Percentiles rank a stretch among this genome's conserved stretches.
Conservation (phyloP, 2,888 invertebrate species). For the Aphidoletes aphidimyza region DNA sequence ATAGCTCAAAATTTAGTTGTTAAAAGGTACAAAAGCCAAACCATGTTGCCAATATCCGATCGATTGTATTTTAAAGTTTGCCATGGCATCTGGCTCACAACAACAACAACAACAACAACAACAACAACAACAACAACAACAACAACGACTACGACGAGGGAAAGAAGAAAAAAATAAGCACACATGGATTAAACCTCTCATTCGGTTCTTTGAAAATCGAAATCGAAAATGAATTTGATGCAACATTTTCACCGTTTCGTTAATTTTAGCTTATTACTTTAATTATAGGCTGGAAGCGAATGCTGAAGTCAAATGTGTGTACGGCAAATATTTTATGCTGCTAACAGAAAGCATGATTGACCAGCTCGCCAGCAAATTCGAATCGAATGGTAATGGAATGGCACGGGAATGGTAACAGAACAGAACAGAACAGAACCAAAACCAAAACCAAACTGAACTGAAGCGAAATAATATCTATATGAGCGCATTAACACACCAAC, state of each 20-base stretch:
- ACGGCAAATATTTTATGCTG: not conserved
- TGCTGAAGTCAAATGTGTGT: not conserved
- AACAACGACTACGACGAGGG: not conserved
- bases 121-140: not conserved
- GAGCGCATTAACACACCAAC: not conserved
- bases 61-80: not conserved
- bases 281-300: slow-evolving; percentile 39
- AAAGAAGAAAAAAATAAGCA: too few relatives aligned
- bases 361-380: not conserved
- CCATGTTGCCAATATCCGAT: not conserved
- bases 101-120: not conserved
- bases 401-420: not conserved
- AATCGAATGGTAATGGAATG: not conserved
- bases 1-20: slow-evolving; percentile 40
- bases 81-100: slow-evolving; percentile 16
- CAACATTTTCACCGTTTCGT: slow-evolving; percentile 39
- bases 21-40: not conserved
- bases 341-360: slow-evolving; percentile 16
- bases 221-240: slow-evolving; percentile 43
- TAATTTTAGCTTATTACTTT: slow-evolving; percentile 49
- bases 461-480: not conserved
- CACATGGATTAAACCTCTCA: not conserved
- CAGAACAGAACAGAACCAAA: not conserved
- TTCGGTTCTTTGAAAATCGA: slow-evolving; percentile 3
- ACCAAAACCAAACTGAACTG: not conserved